Base-by-base conservation (phyloP, 2,113 vertebrate genomes). In the Pomatostomus ruficeps region DNA sequence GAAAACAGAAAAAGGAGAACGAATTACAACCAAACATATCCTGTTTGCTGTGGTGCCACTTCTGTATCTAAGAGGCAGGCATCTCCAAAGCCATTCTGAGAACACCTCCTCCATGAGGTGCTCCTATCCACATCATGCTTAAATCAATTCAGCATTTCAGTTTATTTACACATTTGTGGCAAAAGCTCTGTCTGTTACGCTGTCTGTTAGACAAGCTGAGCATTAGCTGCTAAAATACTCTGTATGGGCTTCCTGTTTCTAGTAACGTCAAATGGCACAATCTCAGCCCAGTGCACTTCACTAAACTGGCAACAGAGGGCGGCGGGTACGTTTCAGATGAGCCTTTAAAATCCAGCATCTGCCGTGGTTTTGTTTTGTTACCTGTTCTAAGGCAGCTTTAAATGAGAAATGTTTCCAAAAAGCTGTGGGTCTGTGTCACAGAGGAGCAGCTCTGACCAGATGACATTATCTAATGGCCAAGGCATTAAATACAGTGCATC, bases 261-360 rank as follows among this genome's bases (percentile, higher is more conserved):
- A 49, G 33, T 22, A 36, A 79, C 19, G 40, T 18, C 36, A 67
- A 61, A 78, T 1, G 17, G 46, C 84, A 49, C 18, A 3, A n/a
- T 10, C 33, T 7, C 76, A 81, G 29, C 4, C 4, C 28, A 6
- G 2, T 4, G 84, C 71, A 65, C 38, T 91, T 70, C 54, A 36
- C 21, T 52, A 26, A 46, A 65, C 17, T 22, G 76, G 51, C 96
- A 93, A 78, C 29, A 97, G 96, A 94, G 91, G 95, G 95, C 89
- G 46, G 82, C 4, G 5, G 77, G 22, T 38, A 51, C 12, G 35
- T 24, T 82, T 55, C 42, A 81, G 25, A 51, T 2, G 21, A 84
- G 42, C 42, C 36, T 58, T 38, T 25, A 43, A 16, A 77, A 81
- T 8, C 16, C 26, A 58, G 29, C 6, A 51, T 24, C 38, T n/a